phyloP scores from a whole-genome alignment of 2,888 invertebrate genomes.

The Conops quadrifasciatus region DNA sequence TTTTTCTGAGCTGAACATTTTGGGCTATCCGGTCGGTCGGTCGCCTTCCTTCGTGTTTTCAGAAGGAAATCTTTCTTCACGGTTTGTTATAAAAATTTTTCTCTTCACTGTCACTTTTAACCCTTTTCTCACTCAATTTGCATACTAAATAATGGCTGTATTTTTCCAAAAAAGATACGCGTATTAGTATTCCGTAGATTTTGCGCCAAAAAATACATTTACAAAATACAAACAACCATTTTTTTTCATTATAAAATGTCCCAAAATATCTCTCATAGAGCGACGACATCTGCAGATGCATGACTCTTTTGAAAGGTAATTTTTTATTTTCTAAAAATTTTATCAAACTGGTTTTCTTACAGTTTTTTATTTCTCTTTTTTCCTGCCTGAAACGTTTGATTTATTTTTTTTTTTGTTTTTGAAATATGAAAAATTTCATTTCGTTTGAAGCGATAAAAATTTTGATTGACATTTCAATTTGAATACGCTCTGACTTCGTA shows the following conservation, averaged over 20 bases:
- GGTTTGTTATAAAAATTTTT: no score
- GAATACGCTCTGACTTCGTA: neutral
- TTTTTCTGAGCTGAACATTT: no score
- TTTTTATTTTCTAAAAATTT: neutral
- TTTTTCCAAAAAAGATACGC: neutral
- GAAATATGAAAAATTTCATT: neutral
- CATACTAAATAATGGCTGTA: conserved; percentile 11
- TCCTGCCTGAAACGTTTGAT: no score
- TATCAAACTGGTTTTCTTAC: neutral
- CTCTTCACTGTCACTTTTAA: neutral
- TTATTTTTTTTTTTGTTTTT: neutral
- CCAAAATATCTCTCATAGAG: no score
- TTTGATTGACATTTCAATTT: conserved; percentile 9
- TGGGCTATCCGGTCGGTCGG: no score
- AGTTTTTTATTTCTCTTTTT: neutral
- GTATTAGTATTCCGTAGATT: neutral
- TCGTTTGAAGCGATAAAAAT: conserved; percentile 1
- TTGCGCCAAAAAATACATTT: conserved; percentile 13
- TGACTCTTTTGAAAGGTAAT: neutral
- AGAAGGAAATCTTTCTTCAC: no score
- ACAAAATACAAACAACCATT: no score
- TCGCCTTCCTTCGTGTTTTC: no score
- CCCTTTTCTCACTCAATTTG: conserved; percentile 22
- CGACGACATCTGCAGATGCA: neutral
- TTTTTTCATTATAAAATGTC: no score